Base-by-base conservation (phyloP, 2,888 invertebrate genomes). In the Eilema caniola region DNA sequence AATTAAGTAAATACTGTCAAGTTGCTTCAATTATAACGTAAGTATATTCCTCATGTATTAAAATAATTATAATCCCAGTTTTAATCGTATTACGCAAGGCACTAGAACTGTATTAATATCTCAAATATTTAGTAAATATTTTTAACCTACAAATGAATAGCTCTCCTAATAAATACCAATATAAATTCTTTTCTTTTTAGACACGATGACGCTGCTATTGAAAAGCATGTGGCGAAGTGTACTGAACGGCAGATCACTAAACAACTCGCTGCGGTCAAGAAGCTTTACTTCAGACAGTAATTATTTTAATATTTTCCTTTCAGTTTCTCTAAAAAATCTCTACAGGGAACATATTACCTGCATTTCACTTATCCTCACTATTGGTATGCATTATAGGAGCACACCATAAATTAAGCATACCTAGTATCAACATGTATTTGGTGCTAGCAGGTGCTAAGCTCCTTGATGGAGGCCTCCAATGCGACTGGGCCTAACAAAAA, bases 201-300 rank as follows among this genome's bases (percentile, higher is more conserved):
- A 70, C 23, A 85, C 71, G 24, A 92, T 92, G 92, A 84, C 90
- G 10, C 73, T 90, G 63, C 76, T 92, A 25, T 74, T 92, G 62
- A 90, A 89, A 78, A 89, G 82, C 60, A 78, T 90, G 70, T 92
- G 91, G 92, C 83, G 88, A 23, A 87, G 82, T 71, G 83, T 90
- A 25, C 79, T 90, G 68, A 85, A 83, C 28, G 84, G 86, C n/a
- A 80, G 77, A 64, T 76, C 86, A 0, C 80, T 91, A 53, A 85
- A 81, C 70, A 84, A 85, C 37, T 81, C 87, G 3, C 68, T 91
- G 62, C 84, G 86, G 41, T 83, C 89, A 3, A 80, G 88, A 57
- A 91, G 87, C 64, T 84, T 91, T 23, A 84, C 89, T 31, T 88
- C 90, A 23, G 87, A 86, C 78, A 81, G 92, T 92, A 84, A 89